phyloP scores from a whole-genome alignment of 92 coral and sea anemone species.

The Parazoanthus darwini region DNA sequence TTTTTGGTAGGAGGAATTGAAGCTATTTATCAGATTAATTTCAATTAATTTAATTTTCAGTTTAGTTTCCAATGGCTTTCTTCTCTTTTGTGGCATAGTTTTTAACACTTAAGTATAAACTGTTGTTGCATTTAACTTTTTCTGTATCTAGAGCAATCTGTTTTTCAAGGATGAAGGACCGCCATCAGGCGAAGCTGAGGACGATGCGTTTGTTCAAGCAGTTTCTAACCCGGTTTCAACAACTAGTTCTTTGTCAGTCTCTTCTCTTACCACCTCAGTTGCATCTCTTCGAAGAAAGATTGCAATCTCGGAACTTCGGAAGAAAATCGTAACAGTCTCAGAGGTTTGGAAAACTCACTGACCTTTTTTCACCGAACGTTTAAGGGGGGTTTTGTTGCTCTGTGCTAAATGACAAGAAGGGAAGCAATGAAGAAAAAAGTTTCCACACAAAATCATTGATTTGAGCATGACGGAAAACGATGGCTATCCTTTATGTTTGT shows the following conservation, averaged over 20 bases:
- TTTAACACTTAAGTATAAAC: neutral
- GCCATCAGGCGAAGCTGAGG: constrained; percentile 56
- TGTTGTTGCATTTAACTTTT: constrained; percentile 14
- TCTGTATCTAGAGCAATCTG: constrained; percentile 70
- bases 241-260: constrained; percentile 34
- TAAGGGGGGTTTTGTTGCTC: neutral
- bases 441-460: neutral
- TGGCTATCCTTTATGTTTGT: neutral
- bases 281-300: constrained; percentile 48
- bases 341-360: constrained; percentile 29
- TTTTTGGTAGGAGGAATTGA: constrained; percentile 48
- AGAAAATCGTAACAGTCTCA: constrained; percentile 36
- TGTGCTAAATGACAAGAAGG: neutral
- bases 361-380: neutral
- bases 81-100: neutral
- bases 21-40: neutral
- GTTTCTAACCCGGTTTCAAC: constrained; percentile 44
- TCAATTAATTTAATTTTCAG: neutral
- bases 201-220: constrained; percentile 77
- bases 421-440: neutral
- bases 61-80: neutral
- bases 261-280: constrained; percentile 49
- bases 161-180: constrained; percentile 89
- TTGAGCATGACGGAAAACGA: no score
- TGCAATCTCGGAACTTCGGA: constrained; percentile 35